These are phyloP conservation scores for Branchellion lobata DNA, from an alignment of 2,888 invertebrate genomes.

Conservation along the genomic window DNA sequence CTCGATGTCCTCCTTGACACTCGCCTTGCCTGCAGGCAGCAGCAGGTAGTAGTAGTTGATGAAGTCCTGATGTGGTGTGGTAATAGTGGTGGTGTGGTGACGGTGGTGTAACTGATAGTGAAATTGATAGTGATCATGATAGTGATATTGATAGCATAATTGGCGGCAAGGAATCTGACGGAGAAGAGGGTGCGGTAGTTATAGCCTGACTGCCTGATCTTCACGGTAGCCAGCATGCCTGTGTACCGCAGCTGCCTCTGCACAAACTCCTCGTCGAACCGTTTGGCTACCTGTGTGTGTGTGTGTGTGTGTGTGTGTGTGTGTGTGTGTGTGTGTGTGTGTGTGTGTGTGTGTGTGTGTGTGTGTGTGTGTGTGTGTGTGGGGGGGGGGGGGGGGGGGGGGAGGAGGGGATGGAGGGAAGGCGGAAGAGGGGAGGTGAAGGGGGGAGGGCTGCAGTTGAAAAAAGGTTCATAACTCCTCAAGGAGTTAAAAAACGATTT, in stretches of 20 bases:
- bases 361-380: too few relatives aligned
- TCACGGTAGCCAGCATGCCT: conserved; percentile 92
- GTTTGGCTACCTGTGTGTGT: conserved; percentile 54
- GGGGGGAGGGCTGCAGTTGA: too few relatives aligned
- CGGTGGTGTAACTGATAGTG: conserved; percentile 48
- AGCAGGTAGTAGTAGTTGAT: conserved; percentile 87
- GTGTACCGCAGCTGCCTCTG: conserved; percentile 87
- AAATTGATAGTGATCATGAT: too few relatives aligned
- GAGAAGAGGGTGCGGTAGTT: conserved; percentile 89
- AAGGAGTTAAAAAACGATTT: too few relatives aligned
- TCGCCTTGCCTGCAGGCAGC: conserved; percentile 78
- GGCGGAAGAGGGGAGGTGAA: too few relatives aligned
- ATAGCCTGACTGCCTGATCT: conserved; percentile 90
- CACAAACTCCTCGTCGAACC: conserved; percentile 89
- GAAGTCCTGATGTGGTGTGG: conserved; percentile 70
- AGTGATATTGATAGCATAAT: too few relatives aligned
- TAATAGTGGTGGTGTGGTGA: conserved; percentile 51
- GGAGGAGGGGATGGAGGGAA: too few relatives aligned
- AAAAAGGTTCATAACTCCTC: too few relatives aligned
- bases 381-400: too few relatives aligned
- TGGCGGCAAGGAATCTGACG: conserved; percentile 53
- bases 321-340: too few relatives aligned
- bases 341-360: too few relatives aligned
- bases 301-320: too few relatives aligned
- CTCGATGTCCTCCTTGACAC: conserved; percentile 81